Conservation (phyloP, 2,797 vertebrate genomes). For the Anas acuta region DNA sequence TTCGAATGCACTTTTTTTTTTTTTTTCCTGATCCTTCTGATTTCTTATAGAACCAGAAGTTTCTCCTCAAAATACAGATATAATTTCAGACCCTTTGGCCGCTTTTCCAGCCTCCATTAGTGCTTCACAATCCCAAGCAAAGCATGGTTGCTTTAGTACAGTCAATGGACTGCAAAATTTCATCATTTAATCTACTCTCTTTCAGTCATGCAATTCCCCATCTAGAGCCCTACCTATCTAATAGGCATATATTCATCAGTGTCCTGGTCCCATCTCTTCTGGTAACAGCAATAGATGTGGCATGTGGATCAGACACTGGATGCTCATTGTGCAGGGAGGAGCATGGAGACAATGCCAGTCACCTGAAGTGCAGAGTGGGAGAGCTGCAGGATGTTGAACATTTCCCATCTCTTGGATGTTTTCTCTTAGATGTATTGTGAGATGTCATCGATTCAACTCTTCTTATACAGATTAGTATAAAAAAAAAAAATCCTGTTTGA, state of each 20-base stretch:
- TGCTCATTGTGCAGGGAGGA: neutral
- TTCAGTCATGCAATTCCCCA: neutral
- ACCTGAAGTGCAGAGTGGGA: neutral
- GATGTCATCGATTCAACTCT: neutral
- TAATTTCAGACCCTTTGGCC: neutral
- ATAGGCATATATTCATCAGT: neutral
- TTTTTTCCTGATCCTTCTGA: neutral
- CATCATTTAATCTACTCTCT: neutral
- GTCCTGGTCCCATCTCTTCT: neutral
- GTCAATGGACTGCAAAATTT: neutral
- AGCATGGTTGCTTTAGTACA: neutral
- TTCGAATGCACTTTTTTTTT: neutral
- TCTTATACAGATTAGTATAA: neutral
- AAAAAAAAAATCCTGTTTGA: neutral
- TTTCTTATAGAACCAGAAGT: neutral
- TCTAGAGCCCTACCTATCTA: neutral
- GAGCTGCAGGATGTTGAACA: fast-evolving
- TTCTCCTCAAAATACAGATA: neutral
- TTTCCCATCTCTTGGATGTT: neutral
- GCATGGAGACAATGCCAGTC: neutral
- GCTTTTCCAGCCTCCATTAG: neutral
- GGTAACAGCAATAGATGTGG: neutral
- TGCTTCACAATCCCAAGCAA: neutral
- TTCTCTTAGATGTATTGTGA: neutral
- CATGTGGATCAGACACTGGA: neutral